Conservation (phyloP, 2,797 vertebrate species). For the Spea hammondii region DNA sequence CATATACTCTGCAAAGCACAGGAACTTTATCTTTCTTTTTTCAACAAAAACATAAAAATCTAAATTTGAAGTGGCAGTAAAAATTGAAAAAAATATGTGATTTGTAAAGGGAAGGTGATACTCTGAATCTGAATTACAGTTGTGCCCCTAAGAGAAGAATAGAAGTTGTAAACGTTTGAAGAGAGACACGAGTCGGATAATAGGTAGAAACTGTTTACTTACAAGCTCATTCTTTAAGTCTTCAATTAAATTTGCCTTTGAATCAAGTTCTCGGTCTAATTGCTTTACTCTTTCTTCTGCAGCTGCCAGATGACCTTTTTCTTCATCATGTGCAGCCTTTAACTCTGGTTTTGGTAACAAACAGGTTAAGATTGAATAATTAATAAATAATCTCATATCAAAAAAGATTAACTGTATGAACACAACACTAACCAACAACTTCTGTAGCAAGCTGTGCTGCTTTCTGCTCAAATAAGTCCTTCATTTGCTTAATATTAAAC, state of each 20-base stretch:
- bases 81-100: too few species aligned
- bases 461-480: constrained; percentile 98
- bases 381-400: constrained; percentile 34
- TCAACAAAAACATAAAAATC: too few species aligned
- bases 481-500: constrained; percentile 99
- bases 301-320: constrained; percentile 82
- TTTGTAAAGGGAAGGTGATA: too few species aligned
- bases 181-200: too few species aligned
- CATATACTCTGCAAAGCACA: too few species aligned
- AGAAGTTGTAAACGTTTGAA: too few species aligned
- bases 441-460: constrained; percentile 94
- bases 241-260: constrained; percentile 75
- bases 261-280: constrained; percentile 81
- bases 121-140: too few species aligned
- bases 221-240: constrained; percentile 91
- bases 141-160: too few species aligned
- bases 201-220: constrained; percentile 49
- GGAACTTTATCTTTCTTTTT: too few species aligned
- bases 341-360: constrained; percentile 72
- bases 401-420: constrained; percentile 35
- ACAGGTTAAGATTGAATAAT: constrained; percentile 27
- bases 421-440: constrained; percentile 86
- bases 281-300: constrained; percentile 78
- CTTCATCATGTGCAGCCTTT: constrained; percentile 93
- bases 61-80: too few species aligned